phyloP scores from a whole-genome alignment of 2,113 vertebrate genomes.

The Paratilapia polleni region DNA sequence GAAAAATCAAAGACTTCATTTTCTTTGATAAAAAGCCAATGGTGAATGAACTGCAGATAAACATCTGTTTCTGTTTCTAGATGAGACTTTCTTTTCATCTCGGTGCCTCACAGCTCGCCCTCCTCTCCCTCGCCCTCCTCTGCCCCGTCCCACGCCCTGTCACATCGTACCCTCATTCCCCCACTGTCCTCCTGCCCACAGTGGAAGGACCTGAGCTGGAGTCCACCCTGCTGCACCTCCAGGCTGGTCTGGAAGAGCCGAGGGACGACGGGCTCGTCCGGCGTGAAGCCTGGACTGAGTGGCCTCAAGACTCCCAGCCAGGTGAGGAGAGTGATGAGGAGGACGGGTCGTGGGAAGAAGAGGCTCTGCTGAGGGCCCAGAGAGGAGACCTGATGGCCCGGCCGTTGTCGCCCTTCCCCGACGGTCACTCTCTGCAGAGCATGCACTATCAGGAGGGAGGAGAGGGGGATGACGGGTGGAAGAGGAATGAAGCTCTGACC shows the following conservation, averaged over 20 bases:
- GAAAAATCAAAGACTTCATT: neutral
- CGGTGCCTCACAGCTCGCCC: constrained; percentile 31
- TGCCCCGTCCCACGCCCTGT: constrained; percentile 5
- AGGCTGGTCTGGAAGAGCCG: constrained; percentile 25
- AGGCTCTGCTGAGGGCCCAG: constrained; percentile 37
- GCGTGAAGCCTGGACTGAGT: neutral
- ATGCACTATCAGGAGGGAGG: constrained; percentile 52
- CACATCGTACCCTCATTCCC: constrained; percentile 22
- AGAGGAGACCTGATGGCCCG: constrained; percentile 38
- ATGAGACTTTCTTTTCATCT: constrained; percentile 64
- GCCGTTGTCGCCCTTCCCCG: constrained; percentile 19
- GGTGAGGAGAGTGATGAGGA: constrained; percentile 2
- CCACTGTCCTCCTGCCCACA: constrained; percentile 8
- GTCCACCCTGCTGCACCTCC: constrained; percentile 49
- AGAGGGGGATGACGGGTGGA: constrained; percentile 56
- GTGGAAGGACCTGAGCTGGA: constrained; percentile 42
- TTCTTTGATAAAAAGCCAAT: neutral
- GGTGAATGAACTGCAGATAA: rapidly evolving
- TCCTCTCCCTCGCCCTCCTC: constrained; percentile 67
- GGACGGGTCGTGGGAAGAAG: constrained; percentile 1
- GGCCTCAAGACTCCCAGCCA: neutral
- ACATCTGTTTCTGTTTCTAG: constrained; percentile 41
- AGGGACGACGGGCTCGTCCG: neutral
- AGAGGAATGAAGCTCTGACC: constrained; percentile 71
- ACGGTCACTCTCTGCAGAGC: constrained; percentile 22